phyloP scores from a whole-genome alignment of 2,888 invertebrate species.

The Sphaeridia pumilis region DNA sequence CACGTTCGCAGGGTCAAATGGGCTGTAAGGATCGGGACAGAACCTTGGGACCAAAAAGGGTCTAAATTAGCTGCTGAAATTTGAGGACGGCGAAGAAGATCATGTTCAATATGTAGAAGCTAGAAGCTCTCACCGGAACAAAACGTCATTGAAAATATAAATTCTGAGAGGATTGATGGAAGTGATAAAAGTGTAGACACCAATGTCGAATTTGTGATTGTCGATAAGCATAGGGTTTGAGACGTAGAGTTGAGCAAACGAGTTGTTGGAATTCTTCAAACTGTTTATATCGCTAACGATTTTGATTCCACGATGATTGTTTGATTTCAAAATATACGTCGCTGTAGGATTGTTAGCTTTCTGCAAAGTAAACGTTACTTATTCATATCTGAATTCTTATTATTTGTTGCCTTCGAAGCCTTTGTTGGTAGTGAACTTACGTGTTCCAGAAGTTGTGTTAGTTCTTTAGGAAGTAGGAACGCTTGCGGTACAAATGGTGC shows the following conservation, averaged over 20 bases:
- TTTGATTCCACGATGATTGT: constrained; percentile 75
- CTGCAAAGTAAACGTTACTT: constrained; percentile 35
- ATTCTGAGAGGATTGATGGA: constrained; percentile 79
- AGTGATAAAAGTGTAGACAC: constrained; percentile 82
- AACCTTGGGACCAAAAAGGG: too few relatives aligned
- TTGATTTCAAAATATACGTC: constrained; percentile 81
- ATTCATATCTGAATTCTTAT: neutral
- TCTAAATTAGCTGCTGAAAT: too few relatives aligned
- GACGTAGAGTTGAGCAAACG: constrained; percentile 48
- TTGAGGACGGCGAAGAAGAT: too few relatives aligned
- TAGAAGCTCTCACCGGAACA: constrained; percentile 78
- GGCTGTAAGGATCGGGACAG: constrained; percentile 77
- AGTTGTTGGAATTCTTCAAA: constrained; percentile 44
- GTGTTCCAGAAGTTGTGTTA: constrained; percentile 56
- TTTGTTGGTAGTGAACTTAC: too few relatives aligned
- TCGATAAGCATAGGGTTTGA: constrained; percentile 78
- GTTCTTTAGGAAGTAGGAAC: constrained; percentile 70
- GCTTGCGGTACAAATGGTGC: constrained; percentile 72
- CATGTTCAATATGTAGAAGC: too few relatives aligned
- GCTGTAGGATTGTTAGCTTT: constrained; percentile 53
- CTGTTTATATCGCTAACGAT: constrained; percentile 46
- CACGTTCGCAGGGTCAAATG: constrained; percentile 64
- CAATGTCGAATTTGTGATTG: constrained; percentile 92
- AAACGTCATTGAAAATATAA: constrained; percentile 78
- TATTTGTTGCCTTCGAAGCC: too few relatives aligned